These are phyloP conservation scores for Rhyzopertha dominica DNA, from an alignment of 1,140 invertebrate genomes.

Conservation along the genomic window DNA sequence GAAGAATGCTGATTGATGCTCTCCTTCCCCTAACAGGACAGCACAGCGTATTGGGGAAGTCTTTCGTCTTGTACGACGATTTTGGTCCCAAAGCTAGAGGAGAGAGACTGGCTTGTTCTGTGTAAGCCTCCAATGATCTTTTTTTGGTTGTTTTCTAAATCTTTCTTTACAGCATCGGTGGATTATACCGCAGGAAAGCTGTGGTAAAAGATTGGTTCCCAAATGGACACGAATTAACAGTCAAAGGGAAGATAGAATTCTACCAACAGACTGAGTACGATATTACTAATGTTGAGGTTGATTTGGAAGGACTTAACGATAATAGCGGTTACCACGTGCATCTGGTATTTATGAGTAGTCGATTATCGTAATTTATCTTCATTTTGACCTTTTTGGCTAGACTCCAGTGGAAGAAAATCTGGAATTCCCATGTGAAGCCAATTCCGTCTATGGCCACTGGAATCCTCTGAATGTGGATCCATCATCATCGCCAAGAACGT, in stretches of 20 bases:
- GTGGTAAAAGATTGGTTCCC: slow-evolving; percentile 83
- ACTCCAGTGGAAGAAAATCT: slow-evolving; percentile 72
- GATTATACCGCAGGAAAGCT: slow-evolving; percentile 72
- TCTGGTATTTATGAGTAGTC: slow-evolving; percentile 52
- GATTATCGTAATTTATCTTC: slow-evolving; percentile 5
- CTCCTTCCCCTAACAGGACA: slow-evolving; percentile 72
- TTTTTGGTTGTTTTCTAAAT: slow-evolving; percentile 9
- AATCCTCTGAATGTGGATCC: slow-evolving; percentile 72
- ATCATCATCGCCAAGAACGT: slow-evolving; percentile 50
- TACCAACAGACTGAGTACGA: slow-evolving; percentile 82
- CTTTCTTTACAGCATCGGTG: slow-evolving; percentile 56
- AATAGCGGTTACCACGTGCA: slow-evolving; percentile 78
- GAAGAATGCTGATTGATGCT: slow-evolving; percentile 72
- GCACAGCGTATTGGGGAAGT: slow-evolving; percentile 70
- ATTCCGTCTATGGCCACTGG: slow-evolving; percentile 74
- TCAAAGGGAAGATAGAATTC: slow-evolving; percentile 74
- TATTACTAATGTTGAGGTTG: slow-evolving; percentile 71
- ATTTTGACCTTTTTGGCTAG: slow-evolving; percentile 45
- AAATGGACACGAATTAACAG: slow-evolving; percentile 58
- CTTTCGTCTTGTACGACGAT: slow-evolving; percentile 85
- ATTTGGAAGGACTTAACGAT: slow-evolving; percentile 66
- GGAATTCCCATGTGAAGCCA: slow-evolving; percentile 82
- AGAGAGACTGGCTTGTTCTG: slow-evolving; percentile 80
- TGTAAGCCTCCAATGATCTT: slow-evolving; percentile 49
- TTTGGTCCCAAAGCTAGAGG: slow-evolving; percentile 79